Base-by-base conservation (phyloP, 2,888 invertebrate genomes). In the Habrosyne pyritoides region DNA sequence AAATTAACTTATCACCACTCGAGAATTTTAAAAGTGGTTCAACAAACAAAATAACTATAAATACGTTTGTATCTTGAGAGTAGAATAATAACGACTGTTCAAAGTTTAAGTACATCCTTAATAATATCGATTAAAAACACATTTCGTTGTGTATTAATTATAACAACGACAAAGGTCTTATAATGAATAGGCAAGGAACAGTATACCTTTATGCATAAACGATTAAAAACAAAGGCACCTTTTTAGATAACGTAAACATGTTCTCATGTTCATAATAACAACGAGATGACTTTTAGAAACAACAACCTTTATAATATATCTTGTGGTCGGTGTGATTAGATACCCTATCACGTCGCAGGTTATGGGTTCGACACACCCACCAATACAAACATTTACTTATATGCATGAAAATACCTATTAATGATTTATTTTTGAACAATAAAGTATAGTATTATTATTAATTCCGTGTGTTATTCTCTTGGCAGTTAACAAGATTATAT, bases 241-340 rank as follows among this genome's bases (percentile, higher is more conserved):
- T 24, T 49, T 14, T 26, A 21, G 21, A 47, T 53, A 18, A n/a
- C 28, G 26, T 21, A n/a, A 26, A 26, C 47, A 53, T 7, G n/a
- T 28, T 5, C 1, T 46, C 21, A 24, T 26, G 26, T 22, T 2
- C 46, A 53, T 22, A 14, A 14, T 52, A 33, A 12, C 26, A 12
- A 26, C n/a, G 42, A 47, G 51, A 53, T n/a, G 56, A 48, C 24
- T n/a, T 48, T n/a, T 26, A 12, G 6, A 6, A n/a, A 48, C 48
- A 22, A 48, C 14, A 14, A 26, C 12, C 2, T 24, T 5, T 24
- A 7, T 24, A 12, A 12, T 33, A 42, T 42, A 18, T 18, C 14
- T 18, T 42, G 8, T 42, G 42, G 18, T n/a, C n/a, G 8, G 14
- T 36, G 5, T 12, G 10, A 10, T 2, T 30, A n/a, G n/a, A n/a